A percentile compares a stretch with the other conserved stretches of the same genome.
Evolutionary conservation across 1,140 invertebrate species (phyloP).

Genomic region (Bombyx mandarina): DNA sequence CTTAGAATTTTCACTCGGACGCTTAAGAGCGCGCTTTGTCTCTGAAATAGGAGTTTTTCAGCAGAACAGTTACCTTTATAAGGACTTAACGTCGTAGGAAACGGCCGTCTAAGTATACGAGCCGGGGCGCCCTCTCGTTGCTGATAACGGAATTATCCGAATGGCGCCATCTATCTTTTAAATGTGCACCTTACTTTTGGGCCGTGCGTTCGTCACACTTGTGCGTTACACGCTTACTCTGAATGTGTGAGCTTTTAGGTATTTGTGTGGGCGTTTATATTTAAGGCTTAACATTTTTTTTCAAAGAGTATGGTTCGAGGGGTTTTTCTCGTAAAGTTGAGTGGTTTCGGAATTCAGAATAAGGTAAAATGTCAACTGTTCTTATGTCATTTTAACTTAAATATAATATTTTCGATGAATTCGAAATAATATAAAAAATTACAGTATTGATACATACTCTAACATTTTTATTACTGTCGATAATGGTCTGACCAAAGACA

Average conservation of each 20-base stretch:
- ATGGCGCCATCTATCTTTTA: constrained; percentile 71
- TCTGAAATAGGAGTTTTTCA: constrained; percentile 64
- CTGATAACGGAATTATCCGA: constrained; percentile 73
- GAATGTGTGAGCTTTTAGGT: constrained; percentile 16
- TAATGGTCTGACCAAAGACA: too few relatives aligned
- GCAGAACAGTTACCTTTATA: constrained; percentile 65
- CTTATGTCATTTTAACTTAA: too few relatives aligned
- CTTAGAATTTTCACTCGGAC: constrained; percentile 52
- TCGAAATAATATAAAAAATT: too few relatives aligned
- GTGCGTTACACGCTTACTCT: constrained; percentile 10
- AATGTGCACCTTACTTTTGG: constrained; percentile 70
- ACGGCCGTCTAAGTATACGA: constrained; percentile 63
- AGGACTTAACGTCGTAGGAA: constrained; percentile 63
- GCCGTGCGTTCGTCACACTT: constrained; percentile 34
- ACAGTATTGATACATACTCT: too few relatives aligned
- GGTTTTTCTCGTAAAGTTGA: too few relatives aligned
- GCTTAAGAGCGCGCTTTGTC: constrained; percentile 52
- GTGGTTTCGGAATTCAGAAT: too few relatives aligned
- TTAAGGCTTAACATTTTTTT: too few relatives aligned
- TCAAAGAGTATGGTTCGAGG: too few relatives aligned
- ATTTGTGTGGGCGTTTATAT: constrained; percentile 16
- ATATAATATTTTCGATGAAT: too few relatives aligned
- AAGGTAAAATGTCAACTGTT: too few relatives aligned
- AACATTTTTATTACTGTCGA: too few relatives aligned
- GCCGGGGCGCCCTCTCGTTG: constrained; percentile 49